Evolutionary conservation across 1,140 invertebrate genomes (phyloP), one percentile per base, ranked within the genome.

Genomic region (Sycophila sp.): DNA sequence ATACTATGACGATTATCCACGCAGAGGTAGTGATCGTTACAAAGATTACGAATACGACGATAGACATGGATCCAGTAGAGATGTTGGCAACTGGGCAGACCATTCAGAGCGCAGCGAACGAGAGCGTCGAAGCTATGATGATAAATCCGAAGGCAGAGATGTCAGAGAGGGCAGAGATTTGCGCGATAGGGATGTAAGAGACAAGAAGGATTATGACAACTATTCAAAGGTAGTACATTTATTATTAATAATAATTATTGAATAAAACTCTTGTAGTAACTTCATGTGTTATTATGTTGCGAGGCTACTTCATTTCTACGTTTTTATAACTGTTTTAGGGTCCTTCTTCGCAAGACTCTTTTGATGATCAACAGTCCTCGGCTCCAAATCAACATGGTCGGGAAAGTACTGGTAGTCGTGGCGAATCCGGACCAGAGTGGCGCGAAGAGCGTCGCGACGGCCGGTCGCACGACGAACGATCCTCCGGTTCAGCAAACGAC

Each of bases 41-140:
- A 84, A 83, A 59, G 82, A 86, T 40, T 83, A 84, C 34, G 83
- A 86, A 1, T 84, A 83, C 36, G 84, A 85, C 11, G 81, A 84
- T 10, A 79, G 83, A 45, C 84, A 86, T 60, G 73, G 75, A 19
- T 17, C 30, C 4, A 17, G 22, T 40, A 56, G 80, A 34, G 82
- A 86, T 47, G 38, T 26, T 34, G 62, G 62, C 4, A 71, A 34
- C 55, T 71, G 69, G 69, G 34, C 62, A 10, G 63, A 62, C 6
- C 22, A 47, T 47, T 22, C 42, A 7, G 56, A 71, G 80, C 82
- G 32, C 81, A 80, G 79, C 28, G 84, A 85, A 42, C 78, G 80
- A n/a, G n/a, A n/a, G n/a, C n/a, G n/a, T 0, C 71, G 81, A 69
- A 78, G 80, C 11, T 86, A 83, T 17, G 82, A 83, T 6, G 84